phyloP scores from a whole-genome alignment of 2,888 invertebrate species.

The Deilephila porcellus region DNA sequence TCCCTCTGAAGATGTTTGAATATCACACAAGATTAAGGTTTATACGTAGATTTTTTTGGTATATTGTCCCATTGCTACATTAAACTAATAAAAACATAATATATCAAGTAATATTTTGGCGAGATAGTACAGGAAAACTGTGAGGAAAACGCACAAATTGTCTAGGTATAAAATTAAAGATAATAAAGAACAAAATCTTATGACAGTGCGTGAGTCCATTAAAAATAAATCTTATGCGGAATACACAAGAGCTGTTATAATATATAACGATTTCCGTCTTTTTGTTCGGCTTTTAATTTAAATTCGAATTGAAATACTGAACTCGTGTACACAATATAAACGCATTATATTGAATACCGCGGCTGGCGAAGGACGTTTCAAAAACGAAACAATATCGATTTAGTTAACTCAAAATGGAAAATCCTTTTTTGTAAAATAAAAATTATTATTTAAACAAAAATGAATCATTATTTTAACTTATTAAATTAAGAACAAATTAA shows the following conservation, averaged over 20 bases:
- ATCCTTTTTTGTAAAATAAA: not conserved
- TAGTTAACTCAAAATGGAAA: not conserved
- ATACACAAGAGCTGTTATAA: not conserved
- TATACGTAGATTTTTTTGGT: too few species aligned
- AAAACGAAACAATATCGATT: not conserved
- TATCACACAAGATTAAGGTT: too few species aligned
- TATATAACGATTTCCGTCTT: not conserved
- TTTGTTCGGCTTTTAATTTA: not conserved
- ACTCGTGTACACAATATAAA: not conserved
- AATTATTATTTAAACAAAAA: not conserved
- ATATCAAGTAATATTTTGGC: too few species aligned
- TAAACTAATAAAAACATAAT: too few species aligned
- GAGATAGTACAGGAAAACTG: too few species aligned
- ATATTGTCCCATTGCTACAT: too few species aligned
- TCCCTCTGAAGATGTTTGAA: too few species aligned
- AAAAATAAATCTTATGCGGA: not conserved
- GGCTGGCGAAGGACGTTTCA: conserved; percentile 2
- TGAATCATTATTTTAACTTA: not conserved
- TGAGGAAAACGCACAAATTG: too few species aligned
- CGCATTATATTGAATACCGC: not conserved
- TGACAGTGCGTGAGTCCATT: not conserved
- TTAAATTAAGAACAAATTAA: not conserved
- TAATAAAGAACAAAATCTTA: too few species aligned
- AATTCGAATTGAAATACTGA: not conserved
- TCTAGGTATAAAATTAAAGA: too few species aligned